Percentiles rank a stretch among this genome's conserved stretches.
These are phyloP conservation scores for Ochropacha duplaris DNA, from an alignment of 2,888 invertebrate species.

Conservation along the genomic window DNA sequence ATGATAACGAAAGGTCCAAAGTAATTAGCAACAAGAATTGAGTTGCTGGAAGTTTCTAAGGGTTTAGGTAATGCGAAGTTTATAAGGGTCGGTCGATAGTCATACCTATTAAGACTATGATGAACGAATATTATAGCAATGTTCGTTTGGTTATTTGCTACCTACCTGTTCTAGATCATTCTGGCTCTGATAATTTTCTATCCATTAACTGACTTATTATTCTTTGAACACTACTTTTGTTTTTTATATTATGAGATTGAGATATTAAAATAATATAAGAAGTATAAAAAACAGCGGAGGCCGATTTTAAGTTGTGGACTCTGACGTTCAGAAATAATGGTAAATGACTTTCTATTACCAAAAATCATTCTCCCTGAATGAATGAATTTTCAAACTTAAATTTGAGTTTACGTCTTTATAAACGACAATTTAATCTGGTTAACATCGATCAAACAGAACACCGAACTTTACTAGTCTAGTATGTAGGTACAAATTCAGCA, in stretches of 20 bases:
- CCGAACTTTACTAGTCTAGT: constrained; percentile 10
- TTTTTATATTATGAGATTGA: too few species aligned
- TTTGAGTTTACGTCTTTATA: neutral
- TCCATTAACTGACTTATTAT: too few species aligned
- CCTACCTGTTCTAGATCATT: too few species aligned
- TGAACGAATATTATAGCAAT: neutral
- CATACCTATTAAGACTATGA: neutral
- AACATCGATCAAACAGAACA: constrained; percentile 10
- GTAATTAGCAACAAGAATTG: constrained; percentile 30
- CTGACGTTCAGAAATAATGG: too few species aligned
- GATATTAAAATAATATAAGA: too few species aligned
- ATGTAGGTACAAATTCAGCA: constrained; percentile 43
- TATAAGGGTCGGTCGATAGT: constrained; percentile 30
- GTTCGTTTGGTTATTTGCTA: neutral
- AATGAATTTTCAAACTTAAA: neutral
- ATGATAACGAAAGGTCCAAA: constrained; percentile 23
- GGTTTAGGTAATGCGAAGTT: constrained; percentile 32
- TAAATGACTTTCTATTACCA: too few species aligned
- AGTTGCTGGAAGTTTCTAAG: constrained; percentile 24
- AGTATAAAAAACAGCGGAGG: too few species aligned
- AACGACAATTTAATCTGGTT: constrained; percentile 10
- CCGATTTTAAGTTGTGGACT: too few species aligned
- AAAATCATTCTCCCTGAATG: too few species aligned
- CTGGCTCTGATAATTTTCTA: too few species aligned
- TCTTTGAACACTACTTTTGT: too few species aligned